Percentiles rank a stretch among this genome's conserved stretches.
phyloP scores from a whole-genome alignment of 2,888 invertebrate genomes.

The Ennomos fuscantarius region DNA sequence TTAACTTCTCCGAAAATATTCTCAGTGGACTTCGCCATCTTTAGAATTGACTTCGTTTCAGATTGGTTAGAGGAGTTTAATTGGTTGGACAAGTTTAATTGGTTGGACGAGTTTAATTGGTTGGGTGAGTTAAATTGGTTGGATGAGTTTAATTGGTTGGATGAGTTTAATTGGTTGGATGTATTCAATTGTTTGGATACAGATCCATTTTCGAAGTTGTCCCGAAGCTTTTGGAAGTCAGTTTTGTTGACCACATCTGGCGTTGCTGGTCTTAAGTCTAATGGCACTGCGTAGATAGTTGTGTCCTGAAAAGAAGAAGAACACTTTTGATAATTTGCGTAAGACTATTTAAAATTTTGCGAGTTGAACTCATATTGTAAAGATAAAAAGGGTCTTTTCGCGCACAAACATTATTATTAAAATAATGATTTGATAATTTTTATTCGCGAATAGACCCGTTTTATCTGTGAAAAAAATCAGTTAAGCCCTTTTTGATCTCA shows the following conservation, averaged over 20 bases:
- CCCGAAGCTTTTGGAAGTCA: slow-evolving; percentile 65
- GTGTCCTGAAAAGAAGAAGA: slow-evolving; percentile 59
- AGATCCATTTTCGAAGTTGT: slow-evolving; percentile 62
- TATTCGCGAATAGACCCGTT: too few species aligned
- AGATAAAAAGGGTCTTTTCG: too few species aligned
- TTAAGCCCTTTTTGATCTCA: too few species aligned
- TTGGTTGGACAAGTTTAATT: slow-evolving; percentile 30
- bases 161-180: slow-evolving; percentile 33
- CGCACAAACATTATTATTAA: too few species aligned
- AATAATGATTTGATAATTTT: too few species aligned
- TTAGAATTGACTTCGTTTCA: slow-evolving; percentile 1
- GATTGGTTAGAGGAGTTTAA: slow-evolving; percentile 7
- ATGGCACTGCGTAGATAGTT: slow-evolving; percentile 73
- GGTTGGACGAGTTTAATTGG: slow-evolving; percentile 26
- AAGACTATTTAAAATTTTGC: too few species aligned
- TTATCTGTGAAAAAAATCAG: too few species aligned
- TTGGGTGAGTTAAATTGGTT: slow-evolving; percentile 28
- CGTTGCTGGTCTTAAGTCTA: slow-evolving; percentile 50
- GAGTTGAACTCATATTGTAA: too few species aligned
- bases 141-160: slow-evolving; percentile 26
- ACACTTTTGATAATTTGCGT: too few species aligned
- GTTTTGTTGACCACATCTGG: slow-evolving; percentile 51
- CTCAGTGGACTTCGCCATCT: slow-evolving; percentile 46
- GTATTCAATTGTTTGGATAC: slow-evolving; percentile 27
- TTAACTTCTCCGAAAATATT: slow-evolving; percentile 47